Evolutionary conservation across 2,113 vertebrate species (phyloP), one percentile per base, ranked within the genome.

Genomic region (Eolophus roseicapilla): DNA sequence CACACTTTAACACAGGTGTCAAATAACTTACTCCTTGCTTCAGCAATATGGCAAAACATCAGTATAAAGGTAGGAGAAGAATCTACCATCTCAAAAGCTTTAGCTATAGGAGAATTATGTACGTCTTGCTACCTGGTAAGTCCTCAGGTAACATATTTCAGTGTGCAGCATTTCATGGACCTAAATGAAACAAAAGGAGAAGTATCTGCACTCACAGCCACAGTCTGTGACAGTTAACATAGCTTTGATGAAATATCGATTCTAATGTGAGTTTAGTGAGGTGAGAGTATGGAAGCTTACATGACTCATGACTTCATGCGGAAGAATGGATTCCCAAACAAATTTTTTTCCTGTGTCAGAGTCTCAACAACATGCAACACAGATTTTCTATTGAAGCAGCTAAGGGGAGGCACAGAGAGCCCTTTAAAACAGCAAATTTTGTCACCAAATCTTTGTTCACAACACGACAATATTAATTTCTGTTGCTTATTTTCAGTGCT

Each of bases 301-400:
- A 49, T 37, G 8, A 70, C 29, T 80, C 35, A 37, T 41, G 3
- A 65, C 10, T 69, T 74, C 12, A 35, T 4, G 28, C 2, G 4
- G 13, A 55, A 77, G 24, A 91, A 81, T 44, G 4, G 2, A 69
- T 55, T 76, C 16, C 13, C 17, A 55, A 63, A 59, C 37, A 23
- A 47, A 33, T 13, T n/a, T 3, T 10, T n/a, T 41, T 63, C 19
- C 6, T 23, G 14, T 1, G 0, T 41, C 10, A 24, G 33, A 46
- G 7, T 35, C 23, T 71, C 44, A 33, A 33, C 18, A 69, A 44
- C 19, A 49, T 4, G 4, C 13, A 77, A 52, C 13, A 27, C 3
- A 24, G 1, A 7, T 57, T 88, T 90, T 68, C 23, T 65, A 18
- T 69, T 83, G 86, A 55, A 71, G 8, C 19, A 82, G 24, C 2